Base-by-base conservation (phyloP, 2,113 vertebrate species). In the Trematocara variabile region DNA sequence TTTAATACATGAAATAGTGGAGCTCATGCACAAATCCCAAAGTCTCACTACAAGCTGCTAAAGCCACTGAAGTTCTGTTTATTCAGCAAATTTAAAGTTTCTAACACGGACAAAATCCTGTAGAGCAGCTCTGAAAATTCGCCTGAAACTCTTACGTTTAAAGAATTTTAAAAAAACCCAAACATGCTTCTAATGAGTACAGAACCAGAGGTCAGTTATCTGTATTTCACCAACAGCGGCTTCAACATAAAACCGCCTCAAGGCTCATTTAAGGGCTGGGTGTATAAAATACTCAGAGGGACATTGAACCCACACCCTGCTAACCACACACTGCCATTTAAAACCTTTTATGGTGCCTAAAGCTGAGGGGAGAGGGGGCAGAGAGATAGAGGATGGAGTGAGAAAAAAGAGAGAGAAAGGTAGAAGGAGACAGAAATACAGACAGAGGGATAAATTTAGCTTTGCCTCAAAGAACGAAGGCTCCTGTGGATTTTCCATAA, bases 401-500 rank as follows among this genome's bases (percentile, higher is more conserved):
- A 41, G 30, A 39, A 63, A 77, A 81, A 44, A n/a, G 55, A 79
- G 18, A 77, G 41, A 81, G 8, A 82, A 79, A 52, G 34, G 50
- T 46, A 79, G 25, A 77, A 53, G 84, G 18, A 88, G 77, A 82
- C 53, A 80, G 60, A 77, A 53, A 54, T 9, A 54, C 53, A 83
- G 83, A 90, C 80, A 54, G 80, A 70, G 16, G 22, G 60, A 39
- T 93, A 93, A 75, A 92, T 93, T 92, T 94, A 94, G 90, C 86
- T 88, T 68, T 12, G 78, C 91, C 88, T 79, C 88, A 14, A 37
- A 93, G 90, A 88, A 90, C 3, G 2, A 28, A 80, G 90, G 79
- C 93, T 93, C 86, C 92, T 88, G 92, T 90, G 91, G 94, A 90
- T 94, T 93, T 80, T 83, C 85, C 87, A 85, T 94, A 94, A 94